These are phyloP conservation scores for Cheiracanthium punctorium DNA, from an alignment of 2,888 invertebrate genomes.

Conservation along the genomic window DNA sequence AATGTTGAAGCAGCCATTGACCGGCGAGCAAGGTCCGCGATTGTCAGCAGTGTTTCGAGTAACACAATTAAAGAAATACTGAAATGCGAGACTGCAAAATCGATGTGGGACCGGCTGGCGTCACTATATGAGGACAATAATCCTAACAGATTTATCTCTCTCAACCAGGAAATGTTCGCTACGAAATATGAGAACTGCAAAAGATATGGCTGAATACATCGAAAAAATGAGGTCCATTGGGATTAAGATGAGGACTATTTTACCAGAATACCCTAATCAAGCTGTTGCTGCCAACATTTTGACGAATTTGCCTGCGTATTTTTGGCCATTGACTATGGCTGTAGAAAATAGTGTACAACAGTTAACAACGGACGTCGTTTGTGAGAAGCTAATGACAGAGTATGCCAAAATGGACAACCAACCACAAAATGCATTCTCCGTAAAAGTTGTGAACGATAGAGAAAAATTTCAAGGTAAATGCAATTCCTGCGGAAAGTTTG, in stretches of 20 bases:
- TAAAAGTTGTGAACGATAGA: not conserved
- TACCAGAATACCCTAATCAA: not conserved
- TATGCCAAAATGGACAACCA: too few species aligned
- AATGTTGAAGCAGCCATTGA: not conserved
- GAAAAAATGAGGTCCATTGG: conserved; percentile 1
- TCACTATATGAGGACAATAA: too few species aligned
- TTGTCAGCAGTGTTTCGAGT: not conserved
- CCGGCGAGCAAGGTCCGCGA: not conserved
- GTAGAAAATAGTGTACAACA: conserved; percentile 14
- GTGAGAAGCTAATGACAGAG: not conserved
- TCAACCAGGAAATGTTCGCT: too few species aligned
- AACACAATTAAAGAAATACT: too few species aligned
- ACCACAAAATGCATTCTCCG: not conserved
- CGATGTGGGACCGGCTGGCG: not conserved
- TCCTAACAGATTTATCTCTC: too few species aligned
- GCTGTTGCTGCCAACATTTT: conserved; percentile 5
- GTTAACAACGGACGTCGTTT: not conserved
- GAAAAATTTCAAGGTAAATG: not conserved
- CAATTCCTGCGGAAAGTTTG: not conserved
- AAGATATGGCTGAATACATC: not conserved
- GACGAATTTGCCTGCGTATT: too few species aligned
- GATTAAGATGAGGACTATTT: not conserved
- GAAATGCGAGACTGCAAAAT: not conserved
- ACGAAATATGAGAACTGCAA: conserved; percentile 1
- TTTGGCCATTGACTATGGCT: not conserved